A percentile compares a stretch with the other conserved stretches of the same genome.
Conservation (phyloP, 2,888 invertebrate genomes). For the Agonopterix heracliana region DNA sequence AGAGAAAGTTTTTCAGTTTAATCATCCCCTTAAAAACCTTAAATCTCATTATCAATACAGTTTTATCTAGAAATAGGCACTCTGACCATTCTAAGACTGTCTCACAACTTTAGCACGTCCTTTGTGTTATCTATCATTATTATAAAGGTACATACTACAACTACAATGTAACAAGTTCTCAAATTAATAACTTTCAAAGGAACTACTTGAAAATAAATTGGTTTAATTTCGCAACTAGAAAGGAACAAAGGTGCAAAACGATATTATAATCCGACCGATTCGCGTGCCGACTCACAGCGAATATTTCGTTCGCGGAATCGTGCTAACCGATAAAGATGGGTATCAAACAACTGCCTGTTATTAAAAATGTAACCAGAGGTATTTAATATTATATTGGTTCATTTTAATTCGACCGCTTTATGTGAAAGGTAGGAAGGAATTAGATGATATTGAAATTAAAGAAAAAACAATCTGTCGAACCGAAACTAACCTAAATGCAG, state of each 20-base stretch:
- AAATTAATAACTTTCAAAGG: neutral
- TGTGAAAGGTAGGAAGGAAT: slow-evolving; percentile 13
- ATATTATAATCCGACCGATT: slow-evolving; percentile 15
- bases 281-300: slow-evolving; percentile 24
- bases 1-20: too few species aligned
- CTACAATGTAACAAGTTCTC: neutral
- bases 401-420: slow-evolving; percentile 30
- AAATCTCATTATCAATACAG: too few species aligned
- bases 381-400: slow-evolving; percentile 30
- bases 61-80: too few species aligned
- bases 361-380: slow-evolving; percentile 30
- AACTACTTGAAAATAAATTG: too few species aligned
- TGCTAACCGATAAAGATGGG: slow-evolving; percentile 40
- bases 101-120: too few species aligned
- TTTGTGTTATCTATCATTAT: too few species aligned
- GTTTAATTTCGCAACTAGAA: neutral
- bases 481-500: too few species aligned
- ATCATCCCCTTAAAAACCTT: too few species aligned
- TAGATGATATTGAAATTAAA: slow-evolving; percentile 1
- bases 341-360: slow-evolving; percentile 41
- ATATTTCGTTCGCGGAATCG: slow-evolving; percentile 28
- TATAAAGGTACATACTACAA: too few species aligned
- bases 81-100: too few species aligned
- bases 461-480: too few species aligned
- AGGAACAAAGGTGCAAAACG: slow-evolving; percentile 21